Evolutionary conservation across 1,140 invertebrate species (phyloP), one percentile per base, ranked within the genome.

Genomic region (Campodea augens): DNA sequence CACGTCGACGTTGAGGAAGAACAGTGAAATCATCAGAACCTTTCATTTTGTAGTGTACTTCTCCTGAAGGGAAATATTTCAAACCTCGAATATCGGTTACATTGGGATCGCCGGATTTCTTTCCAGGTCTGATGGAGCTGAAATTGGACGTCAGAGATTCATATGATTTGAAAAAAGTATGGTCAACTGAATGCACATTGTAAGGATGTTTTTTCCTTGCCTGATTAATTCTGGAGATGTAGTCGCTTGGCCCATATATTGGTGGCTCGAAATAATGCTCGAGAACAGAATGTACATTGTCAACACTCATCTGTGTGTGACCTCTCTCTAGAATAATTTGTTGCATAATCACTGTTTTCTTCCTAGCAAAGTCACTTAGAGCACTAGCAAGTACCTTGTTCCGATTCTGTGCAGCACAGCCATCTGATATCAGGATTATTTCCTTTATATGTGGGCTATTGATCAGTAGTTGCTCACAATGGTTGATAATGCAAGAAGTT

Each of bases 161-260:
- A 41, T 41, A 24, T 13, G 15, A 13, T 21, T 21, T 41, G 22
- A 41, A 18, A 41, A 41, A 41, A 5, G 18, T 4, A 21, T 41
- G 39, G 22, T 41, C 39, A 13, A 41, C 15, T 19, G 15, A 24
- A 5, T 13, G 22, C n/a, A 50, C 44, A 37, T 25, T 25, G 25
- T 52, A 53, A 12, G 51, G 50, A 13, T 53, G 15, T 21, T 15
- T 32, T 24, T 43, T 25, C 21, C 47, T 39, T 25, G 51, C 47
- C 39, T 40, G 12, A 20, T 42, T 24, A 46, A 53, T 53, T 40
- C 32, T 13, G 29, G 45, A 42, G 18, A 41, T 2, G 22, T 41
- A 41, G 22, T 41, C 18, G 18, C 18, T 22, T 20, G 39, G 39
- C n/a, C 4, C 18, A 41, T 41, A 41, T 20, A 19, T 21, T 21